These are phyloP conservation scores for Apodemus agrarius DNA, from an alignment of 2,797 vertebrate genomes.

Conservation along the genomic window DNA sequence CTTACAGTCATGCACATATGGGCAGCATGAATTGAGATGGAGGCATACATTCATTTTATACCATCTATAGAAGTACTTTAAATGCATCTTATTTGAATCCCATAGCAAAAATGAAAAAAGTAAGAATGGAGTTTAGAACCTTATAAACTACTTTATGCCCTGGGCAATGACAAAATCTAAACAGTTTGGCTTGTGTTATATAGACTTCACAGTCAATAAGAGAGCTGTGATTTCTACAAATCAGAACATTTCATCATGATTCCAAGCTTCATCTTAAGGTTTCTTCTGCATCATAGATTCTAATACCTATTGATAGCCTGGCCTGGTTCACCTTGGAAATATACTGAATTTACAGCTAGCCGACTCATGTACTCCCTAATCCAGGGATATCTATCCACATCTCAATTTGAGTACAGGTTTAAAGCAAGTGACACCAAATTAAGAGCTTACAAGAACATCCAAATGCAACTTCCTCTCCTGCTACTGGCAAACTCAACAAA, in stretches of 20 bases:
- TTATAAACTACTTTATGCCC: not conserved
- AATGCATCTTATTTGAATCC: no score
- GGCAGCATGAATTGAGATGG: not conserved
- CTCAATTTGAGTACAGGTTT: not conserved
- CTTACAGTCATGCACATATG: not conserved
- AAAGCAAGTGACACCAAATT: conserved; percentile 20
- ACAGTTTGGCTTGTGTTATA: not conserved
- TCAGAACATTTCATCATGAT: not conserved
- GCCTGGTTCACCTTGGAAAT: not conserved
- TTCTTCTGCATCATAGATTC: conserved; percentile 5
- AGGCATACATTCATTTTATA: not conserved
- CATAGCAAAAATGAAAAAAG: not conserved
- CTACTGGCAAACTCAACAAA: not conserved
- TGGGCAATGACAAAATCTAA: not conserved
- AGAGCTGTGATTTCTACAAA: not conserved
- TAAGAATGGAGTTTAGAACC: not conserved
- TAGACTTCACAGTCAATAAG: not conserved
- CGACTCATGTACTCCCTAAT: not conserved
- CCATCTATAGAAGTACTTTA: not conserved
- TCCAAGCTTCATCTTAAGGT: conserved; percentile 29
- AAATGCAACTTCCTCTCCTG: not conserved
- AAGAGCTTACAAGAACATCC: not conserved
- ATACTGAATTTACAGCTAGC: not conserved
- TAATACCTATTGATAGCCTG: not conserved
- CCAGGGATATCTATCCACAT: not conserved